Conservation (phyloP, 2,888 invertebrate genomes). For the Thelaira solivaga region DNA sequence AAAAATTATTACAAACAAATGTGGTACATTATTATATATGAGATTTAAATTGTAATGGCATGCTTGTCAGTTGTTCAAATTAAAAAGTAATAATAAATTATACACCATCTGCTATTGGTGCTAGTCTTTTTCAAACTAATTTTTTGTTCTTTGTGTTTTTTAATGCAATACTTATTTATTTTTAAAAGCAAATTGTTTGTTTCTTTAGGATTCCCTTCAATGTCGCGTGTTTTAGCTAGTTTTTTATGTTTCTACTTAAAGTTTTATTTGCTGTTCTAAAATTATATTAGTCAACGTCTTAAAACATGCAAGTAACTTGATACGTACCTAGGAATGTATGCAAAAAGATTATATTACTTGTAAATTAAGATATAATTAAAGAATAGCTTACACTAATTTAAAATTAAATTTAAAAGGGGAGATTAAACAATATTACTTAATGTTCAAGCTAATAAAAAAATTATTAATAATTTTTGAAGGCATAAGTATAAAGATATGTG, state of each 20-base stretch:
- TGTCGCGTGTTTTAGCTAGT: constrained; percentile 32
- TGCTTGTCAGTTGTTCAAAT: constrained; percentile 39
- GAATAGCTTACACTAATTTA: no score
- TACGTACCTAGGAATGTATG: no score
- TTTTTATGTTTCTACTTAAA: neutral
- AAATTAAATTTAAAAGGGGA: no score
- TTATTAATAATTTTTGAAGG: no score
- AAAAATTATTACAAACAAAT: constrained; percentile 3
- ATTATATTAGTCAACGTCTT: no score
- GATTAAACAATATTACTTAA: no score
- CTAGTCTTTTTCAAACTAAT: neutral
- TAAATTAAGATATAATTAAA: no score
- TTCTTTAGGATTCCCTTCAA: neutral
- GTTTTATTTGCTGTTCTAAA: neutral
- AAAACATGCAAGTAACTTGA: no score
- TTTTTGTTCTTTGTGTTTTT: neutral
- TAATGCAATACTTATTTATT: neutral
- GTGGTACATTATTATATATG: constrained; percentile 16
- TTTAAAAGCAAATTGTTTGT: no score
- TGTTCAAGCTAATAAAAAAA: no score
- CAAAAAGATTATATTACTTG: no score
- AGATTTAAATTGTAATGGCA: constrained; percentile 50
- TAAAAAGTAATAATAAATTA: constrained; percentile 46
- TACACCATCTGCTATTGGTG: constrained; percentile 29
- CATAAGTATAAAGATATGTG: no score